Percentiles rank a stretch among this genome's conserved stretches.
Evolutionary conservation across 2,797 vertebrate genomes (phyloP).

Genomic region (Melanotaenia boesemani): DNA sequence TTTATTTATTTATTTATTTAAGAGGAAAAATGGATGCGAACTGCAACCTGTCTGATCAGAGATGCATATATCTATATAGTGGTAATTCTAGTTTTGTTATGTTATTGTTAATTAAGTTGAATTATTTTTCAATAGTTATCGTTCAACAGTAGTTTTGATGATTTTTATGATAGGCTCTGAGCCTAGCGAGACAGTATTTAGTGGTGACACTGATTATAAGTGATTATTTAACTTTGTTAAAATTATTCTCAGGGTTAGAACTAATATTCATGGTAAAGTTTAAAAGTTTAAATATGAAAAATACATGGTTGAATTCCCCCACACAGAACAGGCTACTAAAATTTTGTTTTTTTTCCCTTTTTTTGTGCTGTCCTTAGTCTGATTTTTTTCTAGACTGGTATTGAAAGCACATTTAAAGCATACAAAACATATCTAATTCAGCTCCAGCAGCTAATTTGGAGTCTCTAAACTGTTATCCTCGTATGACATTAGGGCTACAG

Average conservation of each 20-base stretch:
- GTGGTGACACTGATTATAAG: not conserved
- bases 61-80: not conserved
- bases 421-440: constrained; percentile 37
- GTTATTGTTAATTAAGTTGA: not conserved
- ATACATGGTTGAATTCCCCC: no score
- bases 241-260: not conserved
- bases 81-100: not conserved
- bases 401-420: not conserved
- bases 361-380: no score
- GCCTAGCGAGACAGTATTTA: not conserved
- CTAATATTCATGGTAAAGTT: no score
- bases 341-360: no score
- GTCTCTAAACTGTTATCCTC: constrained; percentile 19
- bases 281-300: no score
- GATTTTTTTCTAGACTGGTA: no score
- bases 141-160: not conserved
- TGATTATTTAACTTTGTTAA: not conserved
- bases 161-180: no score
- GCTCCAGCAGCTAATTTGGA: constrained; percentile 20
- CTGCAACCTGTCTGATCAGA: not conserved
- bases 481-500: not conserved
- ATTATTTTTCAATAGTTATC: not conserved
- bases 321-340: not conserved
- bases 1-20: not conserved
- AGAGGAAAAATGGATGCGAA: not conserved